Percentiles rank a stretch among this genome's conserved stretches.
Conservation (phyloP, 2,113 vertebrate species). For the Ursus arctos region DNA sequence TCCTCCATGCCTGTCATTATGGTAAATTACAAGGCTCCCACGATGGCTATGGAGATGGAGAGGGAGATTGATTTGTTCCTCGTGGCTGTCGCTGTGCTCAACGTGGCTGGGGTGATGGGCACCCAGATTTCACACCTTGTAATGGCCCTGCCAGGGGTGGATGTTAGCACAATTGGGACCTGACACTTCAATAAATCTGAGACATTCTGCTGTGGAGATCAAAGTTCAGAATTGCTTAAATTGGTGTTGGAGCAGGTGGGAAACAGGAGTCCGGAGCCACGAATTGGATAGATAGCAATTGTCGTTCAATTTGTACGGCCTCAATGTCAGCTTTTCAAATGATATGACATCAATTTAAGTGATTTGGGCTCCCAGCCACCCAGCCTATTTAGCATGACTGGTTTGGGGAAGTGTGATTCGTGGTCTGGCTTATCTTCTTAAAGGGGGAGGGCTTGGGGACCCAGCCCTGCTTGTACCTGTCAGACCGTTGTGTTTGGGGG, state of each 20-base stretch:
- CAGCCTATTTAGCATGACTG: constrained; percentile 74
- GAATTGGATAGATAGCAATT: constrained; percentile 83
- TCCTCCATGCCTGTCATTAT: constrained; percentile 21
- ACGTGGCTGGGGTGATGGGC: constrained; percentile 55
- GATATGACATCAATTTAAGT: constrained; percentile 85
- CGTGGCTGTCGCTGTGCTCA: constrained; percentile 73
- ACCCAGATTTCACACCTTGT: constrained; percentile 81
- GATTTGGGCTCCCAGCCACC: constrained; percentile 82
- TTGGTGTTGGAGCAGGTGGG: constrained; percentile 85
- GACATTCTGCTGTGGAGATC: constrained; percentile 71
- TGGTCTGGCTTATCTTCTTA: background rate
- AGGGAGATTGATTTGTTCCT: constrained; percentile 80
- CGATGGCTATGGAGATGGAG: constrained; percentile 67
- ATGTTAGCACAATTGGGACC: constrained; percentile 80
- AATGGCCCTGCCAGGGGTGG: constrained; percentile 78
- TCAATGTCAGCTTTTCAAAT: constrained; percentile 78
- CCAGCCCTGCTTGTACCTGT: background rate
- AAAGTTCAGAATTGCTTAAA: constrained; percentile 87
- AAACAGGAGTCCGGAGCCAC: constrained; percentile 78
- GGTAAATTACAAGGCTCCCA: constrained; percentile 77
- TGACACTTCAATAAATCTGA: constrained; percentile 82
- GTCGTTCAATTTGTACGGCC: constrained; percentile 65
- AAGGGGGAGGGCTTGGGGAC: background rate
- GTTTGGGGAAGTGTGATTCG: constrained; percentile 58
- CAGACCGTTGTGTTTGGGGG: background rate